Evolutionary conservation across 2,113 vertebrate genomes (phyloP), one percentile per base, ranked within the genome.

Genomic region (Carassius carassius): DNA sequence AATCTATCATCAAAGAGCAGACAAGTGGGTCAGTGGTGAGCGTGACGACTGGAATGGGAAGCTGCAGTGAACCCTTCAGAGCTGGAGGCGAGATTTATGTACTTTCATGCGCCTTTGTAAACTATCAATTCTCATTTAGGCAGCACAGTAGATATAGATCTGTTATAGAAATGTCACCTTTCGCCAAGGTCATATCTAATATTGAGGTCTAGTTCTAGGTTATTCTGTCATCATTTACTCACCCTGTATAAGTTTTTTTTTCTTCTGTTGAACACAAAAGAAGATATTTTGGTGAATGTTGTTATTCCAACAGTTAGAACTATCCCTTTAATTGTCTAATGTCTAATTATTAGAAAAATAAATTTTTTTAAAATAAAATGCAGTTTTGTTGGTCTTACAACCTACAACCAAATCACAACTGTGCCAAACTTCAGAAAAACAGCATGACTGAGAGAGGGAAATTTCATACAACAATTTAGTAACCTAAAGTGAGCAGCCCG

Each of bases 1-100:
- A 89, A 87, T 85, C 69, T 79, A 69, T 82, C 51, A 85, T 83
- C 74, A 85, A 80, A 85, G 49, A 80, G 37, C 63, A 78, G 69
- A 77, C 75, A 74, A 83, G 70, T 62, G 83, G 86, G 58, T 85
- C 83, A 83, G 21, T 62, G 76, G 60, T 12, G 81, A 82, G 81
- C 13, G 47, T 51, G 62, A 81, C 63, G 23, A 69, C 44, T 70
- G 79, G 11, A 14, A 51, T 35, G 25, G 41, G 47, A 82, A 69
- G 62, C 63, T 70, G 63, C 23, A 37, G 44, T 9, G 3, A 72
- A 41, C 47, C 47, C 49, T 82, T 54, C 25, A 72, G 49, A 72
- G 14, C 44, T 81, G 25, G 25, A 69, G 7, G 79, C 6, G 10
- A 81, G 41, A 54, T 81, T 70, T 70, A 69, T 56, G 67, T 72